Percentiles rank a stretch among this genome's conserved stretches.
phyloP scores from a whole-genome alignment of 2,888 invertebrate genomes.

The Elegia similella region DNA sequence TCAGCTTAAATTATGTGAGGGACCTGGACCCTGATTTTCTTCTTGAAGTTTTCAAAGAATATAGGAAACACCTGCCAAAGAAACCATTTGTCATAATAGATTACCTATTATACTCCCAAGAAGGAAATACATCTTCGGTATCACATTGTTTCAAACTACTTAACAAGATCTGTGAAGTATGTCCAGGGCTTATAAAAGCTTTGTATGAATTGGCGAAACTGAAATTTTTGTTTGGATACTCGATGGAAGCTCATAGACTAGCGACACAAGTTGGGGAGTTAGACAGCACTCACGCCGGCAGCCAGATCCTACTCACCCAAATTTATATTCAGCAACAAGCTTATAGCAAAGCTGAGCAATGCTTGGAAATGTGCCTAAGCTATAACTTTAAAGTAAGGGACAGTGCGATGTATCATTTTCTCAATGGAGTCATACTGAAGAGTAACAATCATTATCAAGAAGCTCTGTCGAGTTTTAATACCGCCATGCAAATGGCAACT shows the following conservation, averaged over 20 bases:
- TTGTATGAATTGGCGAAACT: slow-evolving; percentile 88
- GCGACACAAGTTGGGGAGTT: slow-evolving; percentile 88
- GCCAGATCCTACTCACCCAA: slow-evolving; percentile 92
- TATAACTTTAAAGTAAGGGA: slow-evolving; percentile 96
- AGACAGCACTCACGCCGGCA: slow-evolving; percentile 91
- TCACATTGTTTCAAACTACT: slow-evolving; percentile 84
- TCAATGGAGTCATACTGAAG: slow-evolving; percentile 92
- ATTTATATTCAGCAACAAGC: slow-evolving; percentile 87
- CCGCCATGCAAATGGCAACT: slow-evolving; percentile 86
- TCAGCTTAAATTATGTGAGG: slow-evolving; percentile 88
- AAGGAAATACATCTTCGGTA: slow-evolving; percentile 70
- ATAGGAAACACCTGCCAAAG: slow-evolving; percentile 87
- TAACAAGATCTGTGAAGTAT: slow-evolving; percentile 87
- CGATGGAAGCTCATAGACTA: slow-evolving; percentile 85
- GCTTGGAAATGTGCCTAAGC: slow-evolving; percentile 93
- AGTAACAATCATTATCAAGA: slow-evolving; percentile 86
- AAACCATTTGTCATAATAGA: slow-evolving; percentile 77
- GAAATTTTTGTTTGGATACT: slow-evolving; percentile 90
- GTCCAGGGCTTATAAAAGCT: slow-evolving; percentile 89
- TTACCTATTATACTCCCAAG: slow-evolving; percentile 65
- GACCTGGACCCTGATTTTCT: slow-evolving; percentile 93
- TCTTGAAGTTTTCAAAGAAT: slow-evolving; percentile 88
- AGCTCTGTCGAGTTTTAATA: slow-evolving; percentile 87
- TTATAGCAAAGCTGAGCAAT: slow-evolving; percentile 90
- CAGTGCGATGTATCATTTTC: slow-evolving; percentile 93